Base-by-base conservation (phyloP, 2,797 vertebrate genomes). In the Oryzias dopingdopingensis region DNA sequence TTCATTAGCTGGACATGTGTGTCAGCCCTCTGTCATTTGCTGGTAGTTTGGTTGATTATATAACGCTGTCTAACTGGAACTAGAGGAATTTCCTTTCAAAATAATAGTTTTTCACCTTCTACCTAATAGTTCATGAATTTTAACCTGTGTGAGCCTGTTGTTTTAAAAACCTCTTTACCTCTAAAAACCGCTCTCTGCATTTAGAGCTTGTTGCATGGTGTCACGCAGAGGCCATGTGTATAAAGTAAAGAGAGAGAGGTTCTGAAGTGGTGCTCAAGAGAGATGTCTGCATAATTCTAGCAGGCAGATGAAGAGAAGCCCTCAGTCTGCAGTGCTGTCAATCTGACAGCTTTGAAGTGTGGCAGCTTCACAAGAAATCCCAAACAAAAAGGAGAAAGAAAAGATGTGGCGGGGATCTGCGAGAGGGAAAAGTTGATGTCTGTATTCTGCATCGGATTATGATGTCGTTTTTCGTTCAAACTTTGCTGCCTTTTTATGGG, bases 191-290 rank as follows among this genome's bases (percentile, higher is more conserved):
- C 42, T 63, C 56, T 63, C 10, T 37, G 26, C 7, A 26, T 81
- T 74, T 79, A 13, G 62, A 56, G 50, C 47, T 43, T 81, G 76
- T 85, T 84, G 77, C 75, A 46, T 55, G 79, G 88, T 89, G 88
- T 90, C 89, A 92, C 63, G 69, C 65, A 82, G 88, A 86, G 91
- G 89, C 85, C 91, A 91, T 86, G 87, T 90, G 89, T 91, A 90
- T 90, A 86, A 91, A 91, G 89, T 84, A 84, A 88, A 89, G 86
- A 82, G 71, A 83, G 81, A 15, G 47, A 62, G 78, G 84, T 86
- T 92, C 81, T 92, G 90, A 92, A 91, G 89, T 74, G 81, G 77
- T 59, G 70, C 87, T 91, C 86, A 61, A 86, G 89, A 92, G 88
- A 91, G 86, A 85, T 84, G 81, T 85, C 82, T 85, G 86, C 86